These are phyloP conservation scores for Aphelocoma coerulescens DNA, from an alignment of 2,113 vertebrate species.

Conservation along the genomic window DNA sequence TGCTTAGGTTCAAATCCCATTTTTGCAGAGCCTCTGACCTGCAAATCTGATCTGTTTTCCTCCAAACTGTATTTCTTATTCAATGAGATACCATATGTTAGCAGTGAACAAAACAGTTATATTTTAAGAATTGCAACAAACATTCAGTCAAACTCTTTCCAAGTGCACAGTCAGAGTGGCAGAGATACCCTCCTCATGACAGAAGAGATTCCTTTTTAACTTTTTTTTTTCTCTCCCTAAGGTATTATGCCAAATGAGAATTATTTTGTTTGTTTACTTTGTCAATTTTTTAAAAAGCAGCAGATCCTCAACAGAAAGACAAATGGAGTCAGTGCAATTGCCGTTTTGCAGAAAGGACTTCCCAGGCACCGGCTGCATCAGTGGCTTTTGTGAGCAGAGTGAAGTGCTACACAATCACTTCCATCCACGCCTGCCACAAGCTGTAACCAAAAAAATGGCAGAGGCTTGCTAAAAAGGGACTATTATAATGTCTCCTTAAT, in stretches of 20 bases:
- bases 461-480: neutral
- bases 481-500: constrained; percentile 20
- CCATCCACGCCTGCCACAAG: neutral
- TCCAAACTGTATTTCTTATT: neutral
- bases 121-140: neutral
- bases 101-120: neutral
- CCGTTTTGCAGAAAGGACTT: constrained; percentile 5
- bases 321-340: neutral
- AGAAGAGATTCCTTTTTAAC: neutral
- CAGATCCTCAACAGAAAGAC: neutral
- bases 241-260: neutral
- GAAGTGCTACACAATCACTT: neutral
- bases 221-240: neutral
- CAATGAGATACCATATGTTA: neutral
- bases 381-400: neutral
- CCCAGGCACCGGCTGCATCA: neutral
- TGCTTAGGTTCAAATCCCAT: neutral
- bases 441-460: neutral
- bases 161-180: neutral
- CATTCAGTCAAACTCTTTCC: neutral
- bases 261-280: neutral
- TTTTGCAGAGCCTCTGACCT: constrained; percentile 23
- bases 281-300: neutral
- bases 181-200: neutral
- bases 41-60: neutral